Conservation (phyloP, 2,113 vertebrate species). For the Gambusia holbrooki region DNA sequence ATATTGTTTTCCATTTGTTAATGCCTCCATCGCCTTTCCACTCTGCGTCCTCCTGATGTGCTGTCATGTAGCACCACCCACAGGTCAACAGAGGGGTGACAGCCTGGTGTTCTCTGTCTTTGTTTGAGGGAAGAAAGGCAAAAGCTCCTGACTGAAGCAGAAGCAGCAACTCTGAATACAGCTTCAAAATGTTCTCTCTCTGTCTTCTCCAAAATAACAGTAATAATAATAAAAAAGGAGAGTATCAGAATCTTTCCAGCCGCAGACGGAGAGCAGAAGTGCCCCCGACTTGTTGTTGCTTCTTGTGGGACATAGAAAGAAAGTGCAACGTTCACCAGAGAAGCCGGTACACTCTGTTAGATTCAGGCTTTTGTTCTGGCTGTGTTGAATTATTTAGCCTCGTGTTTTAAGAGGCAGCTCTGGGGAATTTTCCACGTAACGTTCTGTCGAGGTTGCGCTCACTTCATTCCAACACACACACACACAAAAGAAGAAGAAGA, state of each 20-base stretch:
- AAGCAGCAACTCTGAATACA: constrained; percentile 6
- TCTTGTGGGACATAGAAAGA: constrained; percentile 60
- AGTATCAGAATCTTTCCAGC: constrained; percentile 11
- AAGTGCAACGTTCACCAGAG: constrained; percentile 53
- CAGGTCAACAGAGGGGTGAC: constrained; percentile 83
- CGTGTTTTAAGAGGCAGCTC: constrained; percentile 65
- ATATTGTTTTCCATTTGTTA: neutral
- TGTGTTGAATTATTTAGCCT: constrained; percentile 73
- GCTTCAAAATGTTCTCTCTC: constrained; percentile 20
- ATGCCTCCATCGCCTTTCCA: neutral
- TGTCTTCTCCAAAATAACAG: neutral
- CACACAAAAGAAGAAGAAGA: too few relatives aligned
- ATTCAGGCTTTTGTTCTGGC: constrained; percentile 66
- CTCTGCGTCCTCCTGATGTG: constrained; percentile 57
- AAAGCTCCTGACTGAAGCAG: constrained; percentile 15
- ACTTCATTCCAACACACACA: constrained; percentile 10
- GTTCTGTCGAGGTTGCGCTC: constrained; percentile 32
- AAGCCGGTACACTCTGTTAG: constrained; percentile 36
- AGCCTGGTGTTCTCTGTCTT: constrained; percentile 33
- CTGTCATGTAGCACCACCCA: constrained; percentile 94
- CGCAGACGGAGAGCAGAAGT: constrained; percentile 27
- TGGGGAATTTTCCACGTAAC: constrained; percentile 54
- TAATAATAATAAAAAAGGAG: constrained; percentile 2
- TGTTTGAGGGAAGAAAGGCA: constrained; percentile 13
- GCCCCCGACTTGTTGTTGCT: constrained; percentile 45